Evolutionary conservation across 2,113 vertebrate species (phyloP), one percentile per base, ranked within the genome.

Genomic region (Etia nguti): DNA sequence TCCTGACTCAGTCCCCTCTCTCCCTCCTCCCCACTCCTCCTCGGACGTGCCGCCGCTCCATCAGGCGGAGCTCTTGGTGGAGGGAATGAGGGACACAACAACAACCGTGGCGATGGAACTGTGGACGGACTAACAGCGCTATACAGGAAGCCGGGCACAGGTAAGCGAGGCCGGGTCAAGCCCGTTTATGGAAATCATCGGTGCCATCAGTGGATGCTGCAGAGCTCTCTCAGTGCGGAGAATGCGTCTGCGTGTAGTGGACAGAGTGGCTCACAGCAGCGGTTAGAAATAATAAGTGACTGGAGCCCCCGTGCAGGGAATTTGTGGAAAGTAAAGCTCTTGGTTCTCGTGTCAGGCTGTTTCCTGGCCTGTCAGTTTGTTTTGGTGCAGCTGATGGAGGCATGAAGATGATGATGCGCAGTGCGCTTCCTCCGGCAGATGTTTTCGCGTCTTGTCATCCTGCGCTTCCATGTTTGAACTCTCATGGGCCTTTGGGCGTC

Each of bases 351-450:
- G 12, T 22, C 26, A 4, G n/a, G 16, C 18, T 24, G 22, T 46
- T 73, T 81, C 52, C 50, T 48, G 79, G 29, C 16, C 18, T 62
- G 24, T 54, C 2, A 73, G 87, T 81, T 89, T 90, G 31, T 91
- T 77, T 83, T 88, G 89, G 50, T 86, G 91, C 87, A 85, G 87
- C 80, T 91, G 91, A 36, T 77, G 60, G 84, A 73, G 52, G 36
- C 86, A 86, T 52, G 26, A 31, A 68, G 87, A 85, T 52, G 73
- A 29, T 57, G 88, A 82, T 92, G 90, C 88, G 90, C 92, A 92
- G 38, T 91, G 90, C 84, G 88, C 86, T 24, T 87, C 34, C 82
- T 29, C 91, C n/a, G 54, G 50, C 94, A 92, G 91, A 91, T 92
- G 92, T 90, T 83, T 84, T 60, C 84, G 80, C 29, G 75, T 81